Base-by-base conservation (phyloP, 2,113 vertebrate species). In the Bolborhynchus lineola region DNA sequence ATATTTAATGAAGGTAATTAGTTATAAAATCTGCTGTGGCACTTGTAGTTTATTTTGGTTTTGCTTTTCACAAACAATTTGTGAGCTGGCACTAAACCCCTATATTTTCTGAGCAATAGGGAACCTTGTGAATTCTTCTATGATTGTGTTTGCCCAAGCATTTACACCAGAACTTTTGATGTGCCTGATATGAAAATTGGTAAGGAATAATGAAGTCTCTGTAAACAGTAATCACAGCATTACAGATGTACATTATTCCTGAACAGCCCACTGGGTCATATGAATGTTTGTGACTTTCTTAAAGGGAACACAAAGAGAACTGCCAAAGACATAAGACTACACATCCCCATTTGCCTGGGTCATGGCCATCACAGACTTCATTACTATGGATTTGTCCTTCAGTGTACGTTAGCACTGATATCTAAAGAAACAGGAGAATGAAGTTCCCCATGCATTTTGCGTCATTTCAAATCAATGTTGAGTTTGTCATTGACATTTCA, bases 401-500 rank as follows among this genome's bases (percentile, higher is more conserved):
- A 50, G 33, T 5, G 23, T 37, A 8, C n/a, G 3, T 71, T 29
- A 74, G 59, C 1, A 1, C 28, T 11, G 31, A 33, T 82, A 37
- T 28, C 60, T 78, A 47, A 74, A 80, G 74, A 39, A 78, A 50
- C 18, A 71, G 64, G 23, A 78, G 39, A 86, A 64, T 60, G 39
- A 87, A 5, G 12, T 60, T 92, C 47, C 42, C 23, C 33, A 31
- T 33, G 31, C 59, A 37, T 90, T 88, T 93, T 94, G 7, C 8
- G 2, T 74, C 55, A 44, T 70, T 94, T 74, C 82, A 90, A 55
- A 59, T 53, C 76, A 50, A 10, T 70, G 50, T 76, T 77, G 79
- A 86, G 60, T 74, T 91, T 91, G 29, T 49, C 24, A 5, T 59
- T 93, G 94, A 59, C 44, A 28, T 93, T 88, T 86, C 87, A 70